phyloP scores from a whole-genome alignment of 2,797 vertebrate species.

The Schizothorax lantsangensis region DNA sequence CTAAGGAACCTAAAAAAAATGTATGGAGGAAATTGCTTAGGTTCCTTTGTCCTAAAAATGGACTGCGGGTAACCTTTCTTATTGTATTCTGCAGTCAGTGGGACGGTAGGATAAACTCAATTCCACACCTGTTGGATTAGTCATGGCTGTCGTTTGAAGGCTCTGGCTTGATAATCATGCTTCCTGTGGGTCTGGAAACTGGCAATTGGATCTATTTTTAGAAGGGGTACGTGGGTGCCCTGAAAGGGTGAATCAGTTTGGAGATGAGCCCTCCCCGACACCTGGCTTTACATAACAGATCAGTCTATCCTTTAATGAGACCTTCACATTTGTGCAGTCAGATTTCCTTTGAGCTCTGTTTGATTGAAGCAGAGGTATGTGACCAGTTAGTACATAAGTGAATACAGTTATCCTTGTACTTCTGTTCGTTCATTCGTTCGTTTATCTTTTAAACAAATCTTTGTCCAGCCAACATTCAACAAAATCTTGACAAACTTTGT shows the following conservation, averaged over 20 bases:
- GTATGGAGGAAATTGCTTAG: conserved; percentile 13
- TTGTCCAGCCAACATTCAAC: background rate
- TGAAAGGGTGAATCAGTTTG: conserved; percentile 57
- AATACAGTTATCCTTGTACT: background rate
- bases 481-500: background rate
- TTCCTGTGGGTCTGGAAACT: conserved; percentile 35
- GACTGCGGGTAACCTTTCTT: background rate
- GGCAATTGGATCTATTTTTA: conserved; percentile 59
- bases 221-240: conserved; percentile 68
- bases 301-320: conserved; percentile 45
- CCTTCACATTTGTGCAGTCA: background rate
- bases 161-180: conserved; percentile 30
- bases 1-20: conserved; percentile 36
- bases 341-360: conserved; percentile 4
- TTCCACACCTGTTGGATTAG: conserved; percentile 54
- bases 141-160: conserved; percentile 49
- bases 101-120: conserved; percentile 29
- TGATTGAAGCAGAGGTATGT: background rate
- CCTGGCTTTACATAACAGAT: conserved; percentile 51
- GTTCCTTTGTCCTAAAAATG: conserved; percentile 15
- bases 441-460: too few species aligned
- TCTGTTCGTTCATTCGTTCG: background rate
- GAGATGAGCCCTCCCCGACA: conserved; percentile 41
- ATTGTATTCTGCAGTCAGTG: conserved; percentile 10
- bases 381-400: background rate